These are phyloP conservation scores for Meteorus colon DNA, from an alignment of 2,888 invertebrate genomes.

Conservation along the genomic window DNA sequence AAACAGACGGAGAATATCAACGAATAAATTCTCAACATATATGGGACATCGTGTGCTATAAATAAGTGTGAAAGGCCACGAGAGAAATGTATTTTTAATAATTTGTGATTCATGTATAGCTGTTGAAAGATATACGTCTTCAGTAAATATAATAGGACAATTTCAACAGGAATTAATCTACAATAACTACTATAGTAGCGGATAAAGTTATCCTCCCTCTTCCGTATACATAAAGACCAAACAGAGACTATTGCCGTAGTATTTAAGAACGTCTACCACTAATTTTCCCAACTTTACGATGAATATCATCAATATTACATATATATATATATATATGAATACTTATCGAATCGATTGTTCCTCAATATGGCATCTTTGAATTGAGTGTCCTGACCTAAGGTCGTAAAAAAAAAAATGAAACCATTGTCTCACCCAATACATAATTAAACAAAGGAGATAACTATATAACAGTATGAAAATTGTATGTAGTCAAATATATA, in stretches of 20 bases:
- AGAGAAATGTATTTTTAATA: slow-evolving; percentile 28
- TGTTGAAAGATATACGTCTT: slow-evolving; percentile 7
- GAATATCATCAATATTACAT: not conserved
- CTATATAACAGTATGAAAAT: slow-evolving; percentile 43
- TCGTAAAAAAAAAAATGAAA: slow-evolving; percentile 44
- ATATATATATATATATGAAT: slow-evolving; percentile 10
- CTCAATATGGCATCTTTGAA: not conserved
- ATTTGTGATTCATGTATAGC: slow-evolving; percentile 19
- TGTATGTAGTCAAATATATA: slow-evolving; percentile 63
- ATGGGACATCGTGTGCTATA: not conserved
- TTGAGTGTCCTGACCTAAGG: not conserved
- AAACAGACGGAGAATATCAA: not conserved
- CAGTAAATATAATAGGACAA: slow-evolving; percentile 1
- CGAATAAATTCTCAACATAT: slow-evolving; percentile 4
- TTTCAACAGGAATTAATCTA: not conserved
- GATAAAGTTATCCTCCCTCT: slow-evolving; percentile 8
- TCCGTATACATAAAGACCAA: slow-evolving; percentile 32
- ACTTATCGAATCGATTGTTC: not conserved
- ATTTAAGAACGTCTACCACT: slow-evolving; percentile 19
- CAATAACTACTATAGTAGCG: not conserved
- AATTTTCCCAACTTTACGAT: not conserved
- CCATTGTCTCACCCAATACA: slow-evolving; percentile 60
- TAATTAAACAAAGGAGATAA: slow-evolving; percentile 18
- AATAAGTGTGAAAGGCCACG: slow-evolving; percentile 2
- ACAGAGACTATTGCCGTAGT: slow-evolving; percentile 46